These are phyloP conservation scores for Hydrozoanthus tunicans DNA, from an alignment of 64 coral and sea anemone species.

Conservation along the genomic window DNA sequence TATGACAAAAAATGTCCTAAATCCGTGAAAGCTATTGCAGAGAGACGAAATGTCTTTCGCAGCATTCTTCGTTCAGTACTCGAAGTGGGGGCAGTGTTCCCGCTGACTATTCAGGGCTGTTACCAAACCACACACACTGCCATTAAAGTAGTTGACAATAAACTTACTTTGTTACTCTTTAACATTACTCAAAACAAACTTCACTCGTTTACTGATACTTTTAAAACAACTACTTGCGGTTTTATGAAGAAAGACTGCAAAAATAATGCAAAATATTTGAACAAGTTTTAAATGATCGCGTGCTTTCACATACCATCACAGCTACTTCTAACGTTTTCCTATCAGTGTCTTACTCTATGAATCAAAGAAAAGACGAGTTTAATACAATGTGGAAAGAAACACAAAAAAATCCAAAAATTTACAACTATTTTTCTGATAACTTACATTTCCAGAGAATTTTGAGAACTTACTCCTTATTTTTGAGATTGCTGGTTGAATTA, in stretches of 20 bases:
- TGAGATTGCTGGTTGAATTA: background rate
- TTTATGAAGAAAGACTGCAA: constrained; percentile 47
- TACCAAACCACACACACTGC: background rate
- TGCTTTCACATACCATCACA: background rate
- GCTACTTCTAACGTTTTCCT: background rate
- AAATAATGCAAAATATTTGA: constrained; percentile 47
- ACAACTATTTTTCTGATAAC: constrained; percentile 26
- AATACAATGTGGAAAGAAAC: constrained; percentile 16
- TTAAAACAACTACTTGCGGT: constrained; percentile 39
- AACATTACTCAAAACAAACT: constrained; percentile 33
- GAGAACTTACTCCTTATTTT: background rate
- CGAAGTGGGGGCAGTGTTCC: background rate
- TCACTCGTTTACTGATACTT: constrained; percentile 45
- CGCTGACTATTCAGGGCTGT: constrained; percentile 5
- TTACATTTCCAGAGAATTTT: background rate
- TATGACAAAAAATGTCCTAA: background rate
- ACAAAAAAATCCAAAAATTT: constrained; percentile 18
- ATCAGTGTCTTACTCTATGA: background rate
- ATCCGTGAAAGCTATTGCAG: background rate
- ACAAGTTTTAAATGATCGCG: constrained; percentile 22
- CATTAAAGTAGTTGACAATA: constrained; percentile 39
- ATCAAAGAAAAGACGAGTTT: background rate
- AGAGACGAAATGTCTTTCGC: background rate
- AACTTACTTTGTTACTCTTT: constrained; percentile 45
- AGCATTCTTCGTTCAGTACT: background rate